Evolutionary conservation across 2,113 vertebrate genomes (phyloP).

Genomic region (Piaya cayana): DNA sequence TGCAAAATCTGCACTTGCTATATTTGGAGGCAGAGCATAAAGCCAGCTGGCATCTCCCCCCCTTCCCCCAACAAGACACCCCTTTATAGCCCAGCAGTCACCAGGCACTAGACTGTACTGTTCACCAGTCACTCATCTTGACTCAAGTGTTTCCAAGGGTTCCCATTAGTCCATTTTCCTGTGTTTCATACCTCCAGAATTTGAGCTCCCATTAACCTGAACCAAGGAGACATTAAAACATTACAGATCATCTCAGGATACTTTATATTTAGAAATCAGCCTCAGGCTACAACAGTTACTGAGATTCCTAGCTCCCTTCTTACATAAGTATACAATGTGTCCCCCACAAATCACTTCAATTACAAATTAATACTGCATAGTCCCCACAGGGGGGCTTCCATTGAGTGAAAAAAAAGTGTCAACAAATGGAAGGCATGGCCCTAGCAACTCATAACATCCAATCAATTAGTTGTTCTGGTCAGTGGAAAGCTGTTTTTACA

Average conservation of each 20-base stretch:
- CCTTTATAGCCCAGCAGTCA: constrained; percentile 21
- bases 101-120: neutral
- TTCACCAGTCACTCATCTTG: constrained; percentile 41
- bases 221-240: constrained; percentile 3
- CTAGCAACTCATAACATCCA: neutral
- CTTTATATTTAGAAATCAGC: constrained; percentile 60
- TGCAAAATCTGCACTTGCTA: constrained; percentile 29
- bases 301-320: neutral
- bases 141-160: constrained; percentile 22
- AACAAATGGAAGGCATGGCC: neutral
- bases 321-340: neutral
- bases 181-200: constrained; percentile 4
- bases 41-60: neutral
- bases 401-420: neutral
- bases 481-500: neutral
- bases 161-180: constrained; percentile 11
- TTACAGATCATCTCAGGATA: constrained; percentile 54
- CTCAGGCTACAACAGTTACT: constrained; percentile 23
- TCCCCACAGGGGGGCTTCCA: neutral
- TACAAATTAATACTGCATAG: neutral
- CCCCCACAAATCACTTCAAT: neutral
- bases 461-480: neutral
- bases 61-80: neutral
- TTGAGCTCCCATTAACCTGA: constrained; percentile 13
- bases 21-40: constrained; percentile 32